These are phyloP conservation scores for Neopelma chrysocephalum DNA, from an alignment of 2,797 vertebrate genomes.

Conservation along the genomic window DNA sequence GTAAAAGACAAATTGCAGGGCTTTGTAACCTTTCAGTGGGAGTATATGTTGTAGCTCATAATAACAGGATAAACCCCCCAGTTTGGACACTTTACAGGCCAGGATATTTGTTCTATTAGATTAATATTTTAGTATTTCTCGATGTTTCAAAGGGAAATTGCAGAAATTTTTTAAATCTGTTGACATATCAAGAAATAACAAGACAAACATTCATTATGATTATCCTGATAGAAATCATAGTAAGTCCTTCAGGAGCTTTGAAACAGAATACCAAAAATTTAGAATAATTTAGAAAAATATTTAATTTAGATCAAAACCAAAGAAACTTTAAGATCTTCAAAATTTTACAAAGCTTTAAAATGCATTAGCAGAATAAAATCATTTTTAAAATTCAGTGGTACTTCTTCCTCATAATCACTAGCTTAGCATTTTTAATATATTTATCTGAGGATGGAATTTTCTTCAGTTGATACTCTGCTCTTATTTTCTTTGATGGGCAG, in stretches of 20 bases:
- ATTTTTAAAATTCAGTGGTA: neutral
- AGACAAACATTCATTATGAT: neutral
- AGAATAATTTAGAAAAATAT: neutral
- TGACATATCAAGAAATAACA: neutral
- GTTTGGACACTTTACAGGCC: neutral
- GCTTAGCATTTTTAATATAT: neutral
- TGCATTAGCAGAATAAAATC: neutral
- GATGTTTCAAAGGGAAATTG: neutral
- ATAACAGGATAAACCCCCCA: neutral
- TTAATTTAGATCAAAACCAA: neutral
- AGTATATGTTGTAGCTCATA: neutral
- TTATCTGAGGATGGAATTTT: neutral
- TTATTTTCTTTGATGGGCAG: neutral
- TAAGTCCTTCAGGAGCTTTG: neutral
- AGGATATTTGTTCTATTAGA: neutral
- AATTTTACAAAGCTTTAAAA: neutral
- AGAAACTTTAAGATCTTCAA: neutral
- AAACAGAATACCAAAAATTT: neutral
- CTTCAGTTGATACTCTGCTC: neutral
- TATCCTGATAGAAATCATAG: neutral
- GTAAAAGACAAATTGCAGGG: neutral
- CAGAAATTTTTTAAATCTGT: neutral
- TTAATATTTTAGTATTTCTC: neutral
- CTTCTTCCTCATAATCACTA: neutral
- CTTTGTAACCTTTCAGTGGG: neutral